Conservation (phyloP, 2,888 invertebrate species). For the Pristionchus mayeri region DNA sequence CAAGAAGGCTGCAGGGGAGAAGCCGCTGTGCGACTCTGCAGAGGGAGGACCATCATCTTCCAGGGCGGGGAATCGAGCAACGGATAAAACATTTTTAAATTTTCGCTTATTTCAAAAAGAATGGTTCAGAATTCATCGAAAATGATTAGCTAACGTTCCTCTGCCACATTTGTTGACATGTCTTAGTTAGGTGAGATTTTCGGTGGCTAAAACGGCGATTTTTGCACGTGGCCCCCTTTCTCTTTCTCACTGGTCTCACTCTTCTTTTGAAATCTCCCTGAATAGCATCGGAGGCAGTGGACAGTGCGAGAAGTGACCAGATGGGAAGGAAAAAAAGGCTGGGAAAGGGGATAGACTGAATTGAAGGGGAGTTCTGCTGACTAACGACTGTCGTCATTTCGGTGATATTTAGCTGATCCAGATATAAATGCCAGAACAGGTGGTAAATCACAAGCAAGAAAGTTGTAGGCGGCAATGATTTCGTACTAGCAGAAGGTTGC, state of each 20-base stretch:
- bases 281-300: slow-evolving; percentile 23
- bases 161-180: background rate
- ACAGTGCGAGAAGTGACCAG: slow-evolving; percentile 16
- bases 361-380: too few species aligned
- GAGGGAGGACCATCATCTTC: background rate
- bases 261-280: slow-evolving; percentile 17
- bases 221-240: too few species aligned
- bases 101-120: background rate
- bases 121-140: background rate
- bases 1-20: background rate
- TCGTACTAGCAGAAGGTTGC: background rate
- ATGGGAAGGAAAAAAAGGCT: background rate
- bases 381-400: too few species aligned
- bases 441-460: too few species aligned
- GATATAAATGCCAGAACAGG: too few species aligned
- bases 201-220: too few species aligned
- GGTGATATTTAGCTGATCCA: too few species aligned
- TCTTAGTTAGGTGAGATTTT: too few species aligned
- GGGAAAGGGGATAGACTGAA: background rate
- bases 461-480: too few species aligned
- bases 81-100: background rate
- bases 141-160: background rate
- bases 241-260: background rate
- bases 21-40: background rate
- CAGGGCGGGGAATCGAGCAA: too few species aligned